Evolutionary conservation across 2,797 vertebrate genomes (phyloP), one percentile per base, ranked within the genome.

Genomic region (Malurus leucopterus): DNA sequence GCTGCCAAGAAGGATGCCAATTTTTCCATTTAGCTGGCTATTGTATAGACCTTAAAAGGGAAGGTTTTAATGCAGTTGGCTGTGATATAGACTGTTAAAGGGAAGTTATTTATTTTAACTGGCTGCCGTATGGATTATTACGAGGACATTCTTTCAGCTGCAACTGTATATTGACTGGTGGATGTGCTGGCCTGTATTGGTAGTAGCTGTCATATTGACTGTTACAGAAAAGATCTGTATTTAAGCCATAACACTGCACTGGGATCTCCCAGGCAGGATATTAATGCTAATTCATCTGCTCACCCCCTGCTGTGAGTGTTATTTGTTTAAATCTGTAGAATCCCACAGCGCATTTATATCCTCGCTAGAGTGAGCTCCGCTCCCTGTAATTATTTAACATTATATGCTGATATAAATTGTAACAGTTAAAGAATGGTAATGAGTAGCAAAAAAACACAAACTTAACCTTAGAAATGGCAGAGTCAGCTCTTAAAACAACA

Each of bases 301-400:
- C 96, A 97, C 98, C 98, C 98, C 99, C 98, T 98, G 98, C 98
- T 98, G 98, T 96, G 98, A 96, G 97, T 97, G 98, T 99, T 99
- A 99, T 99, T 99, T 99, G 98, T 99, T 98, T 98, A 99, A 99
- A 99, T 99, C 98, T 98, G 97, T 97, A 98, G 98, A 99, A 98
- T 98, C 98, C 98, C 98, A 99, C 98, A 98, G 98, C 97, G 98
- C 98, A 96, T 98, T 99, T 99, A 98, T 99, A 99, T 99, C 98
- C 98, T 99, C 98, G 98, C 98, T 98, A 98, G 98, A 98, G 98
- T 98, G 98, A 98, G 98, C 95, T 97, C 98, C 96, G 97, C 97
- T 98, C 98, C 98, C 98, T 98, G 98, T 99, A 99, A 99, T 99
- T 99, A 99, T 99, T 99, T 98, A 99, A 99, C 98, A 98, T 98